Conservation (phyloP, 2,888 invertebrate species). For the Drosophila borborema region DNA sequence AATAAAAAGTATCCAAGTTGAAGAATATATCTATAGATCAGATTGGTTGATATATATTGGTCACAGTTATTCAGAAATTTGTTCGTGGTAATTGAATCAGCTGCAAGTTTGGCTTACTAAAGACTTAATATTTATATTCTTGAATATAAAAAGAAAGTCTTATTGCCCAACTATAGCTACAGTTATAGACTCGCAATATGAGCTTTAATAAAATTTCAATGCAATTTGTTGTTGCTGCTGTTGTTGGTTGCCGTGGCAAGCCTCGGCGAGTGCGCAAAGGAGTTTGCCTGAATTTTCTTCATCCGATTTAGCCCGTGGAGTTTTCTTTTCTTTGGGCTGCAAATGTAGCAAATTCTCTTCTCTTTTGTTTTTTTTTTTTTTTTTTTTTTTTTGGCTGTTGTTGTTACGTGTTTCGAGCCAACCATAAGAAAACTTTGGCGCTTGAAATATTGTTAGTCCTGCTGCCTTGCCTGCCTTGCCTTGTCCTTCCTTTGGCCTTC, state of each 20-base stretch:
- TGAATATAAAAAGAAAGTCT: neutral
- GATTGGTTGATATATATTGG: neutral
- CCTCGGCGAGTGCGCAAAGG: slow-evolving; percentile 24
- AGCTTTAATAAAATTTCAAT: slow-evolving; percentile 11
- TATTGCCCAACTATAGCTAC: neutral
- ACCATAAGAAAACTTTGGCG: slow-evolving; percentile 65
- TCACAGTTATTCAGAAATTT: neutral
- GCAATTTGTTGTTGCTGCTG: slow-evolving; percentile 19
- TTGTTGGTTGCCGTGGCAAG: slow-evolving; percentile 26
- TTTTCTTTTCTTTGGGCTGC: slow-evolving; percentile 51
- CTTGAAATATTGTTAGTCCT: slow-evolving; percentile 76
- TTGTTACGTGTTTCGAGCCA: slow-evolving; percentile 47
- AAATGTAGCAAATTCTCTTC: slow-evolving; percentile 15
- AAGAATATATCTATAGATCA: neutral
- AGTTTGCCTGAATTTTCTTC: slow-evolving; percentile 47
- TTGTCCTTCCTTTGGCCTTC: neutral
- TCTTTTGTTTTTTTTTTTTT: neutral
- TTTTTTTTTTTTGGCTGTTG: slow-evolving; percentile 1
- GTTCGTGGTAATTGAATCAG: neutral
- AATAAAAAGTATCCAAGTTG: too few relatives aligned
- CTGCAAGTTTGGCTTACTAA: neutral
- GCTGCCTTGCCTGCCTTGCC: slow-evolving; percentile 12
- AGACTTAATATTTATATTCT: neutral
- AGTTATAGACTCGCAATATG: slow-evolving; percentile 1
- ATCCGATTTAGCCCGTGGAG: slow-evolving; percentile 59